Percentiles rank a stretch among this genome's conserved stretches.
Evolutionary conservation across 2,797 vertebrate genomes (phyloP).

Genomic region (Hafferia zeledoni): DNA sequence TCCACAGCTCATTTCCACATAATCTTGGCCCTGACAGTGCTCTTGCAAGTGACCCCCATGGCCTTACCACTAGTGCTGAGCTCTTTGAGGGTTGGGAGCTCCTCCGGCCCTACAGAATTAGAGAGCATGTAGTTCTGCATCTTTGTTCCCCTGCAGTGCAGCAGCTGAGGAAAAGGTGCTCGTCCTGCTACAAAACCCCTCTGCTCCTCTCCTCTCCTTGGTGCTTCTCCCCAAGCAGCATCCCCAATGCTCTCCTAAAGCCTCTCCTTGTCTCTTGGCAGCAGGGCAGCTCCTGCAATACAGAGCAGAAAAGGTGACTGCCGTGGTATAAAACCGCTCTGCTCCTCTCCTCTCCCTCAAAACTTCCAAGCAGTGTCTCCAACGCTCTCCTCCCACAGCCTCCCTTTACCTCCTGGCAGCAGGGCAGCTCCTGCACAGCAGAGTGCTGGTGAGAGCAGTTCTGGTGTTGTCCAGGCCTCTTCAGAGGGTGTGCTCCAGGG

Average conservation of each 20-base stretch:
- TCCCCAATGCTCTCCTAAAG: neutral
- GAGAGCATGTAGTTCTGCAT: neutral
- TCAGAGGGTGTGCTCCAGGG: accelerated
- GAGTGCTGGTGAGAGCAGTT: neutral
- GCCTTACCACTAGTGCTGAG: neutral
- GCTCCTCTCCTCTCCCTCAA: neutral
- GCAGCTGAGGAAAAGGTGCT: neutral
- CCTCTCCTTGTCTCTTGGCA: neutral
- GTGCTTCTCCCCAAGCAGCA: neutral
- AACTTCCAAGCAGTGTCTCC: accelerated
- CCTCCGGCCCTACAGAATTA: neutral
- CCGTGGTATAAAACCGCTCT: neutral
- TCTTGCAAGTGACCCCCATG: neutral
- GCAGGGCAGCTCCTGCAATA: neutral
- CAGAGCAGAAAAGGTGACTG: neutral
- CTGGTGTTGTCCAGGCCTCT: neutral
- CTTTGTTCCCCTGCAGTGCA: neutral
- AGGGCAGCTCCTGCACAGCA: neutral
- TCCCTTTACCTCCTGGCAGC: neutral
- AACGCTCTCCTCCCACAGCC: neutral
- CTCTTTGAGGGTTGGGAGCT: neutral
- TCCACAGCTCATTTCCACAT: neutral
- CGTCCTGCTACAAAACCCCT: neutral
- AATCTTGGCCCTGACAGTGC: neutral
- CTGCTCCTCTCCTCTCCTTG: neutral